Percentiles rank a stretch among this genome's conserved stretches.
These are phyloP conservation scores for Cariama cristata DNA, from an alignment of 2,113 vertebrate genomes.

Conservation along the genomic window DNA sequence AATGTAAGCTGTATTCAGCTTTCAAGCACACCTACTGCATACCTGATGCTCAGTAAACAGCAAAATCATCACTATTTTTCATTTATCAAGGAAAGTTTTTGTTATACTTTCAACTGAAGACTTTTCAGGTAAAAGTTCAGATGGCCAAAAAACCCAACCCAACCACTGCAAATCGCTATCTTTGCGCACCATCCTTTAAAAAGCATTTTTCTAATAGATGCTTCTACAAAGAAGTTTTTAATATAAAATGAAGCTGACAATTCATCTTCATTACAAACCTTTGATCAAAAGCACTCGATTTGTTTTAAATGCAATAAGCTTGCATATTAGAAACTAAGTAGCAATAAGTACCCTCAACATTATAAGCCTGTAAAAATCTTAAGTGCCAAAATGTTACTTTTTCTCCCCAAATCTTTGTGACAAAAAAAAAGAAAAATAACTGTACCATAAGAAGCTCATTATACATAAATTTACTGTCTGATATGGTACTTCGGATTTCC, in stretches of 20 bases:
- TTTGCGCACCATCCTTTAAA: not conserved
- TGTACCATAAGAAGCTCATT: not conserved
- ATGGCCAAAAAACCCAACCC: accelerated
- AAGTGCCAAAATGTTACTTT: not conserved
- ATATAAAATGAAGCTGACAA: not conserved
- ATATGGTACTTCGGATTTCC: not conserved
- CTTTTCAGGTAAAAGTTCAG: not conserved
- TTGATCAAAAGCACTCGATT: not conserved
- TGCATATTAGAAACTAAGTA: not conserved
- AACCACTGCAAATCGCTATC: not conserved
- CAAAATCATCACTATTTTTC: not conserved
- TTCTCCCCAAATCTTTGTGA: not conserved
- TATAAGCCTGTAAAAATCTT: not conserved
- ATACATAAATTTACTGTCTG: accelerated
- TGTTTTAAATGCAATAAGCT: not conserved
- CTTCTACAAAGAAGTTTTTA: not conserved
- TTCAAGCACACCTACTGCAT: not conserved
- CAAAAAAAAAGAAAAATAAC: not conserved
- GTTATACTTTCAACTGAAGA: not conserved
- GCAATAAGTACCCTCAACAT: not conserved
- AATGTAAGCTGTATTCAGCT: not conserved
- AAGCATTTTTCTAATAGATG: not conserved
- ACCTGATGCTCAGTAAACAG: not conserved
- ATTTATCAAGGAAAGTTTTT: not conserved
- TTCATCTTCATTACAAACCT: not conserved